Percentiles rank a stretch among this genome's conserved stretches.
These are phyloP conservation scores for Nasonia longicornis DNA, from an alignment of 1,140 invertebrate species.

Conservation along the genomic window DNA sequence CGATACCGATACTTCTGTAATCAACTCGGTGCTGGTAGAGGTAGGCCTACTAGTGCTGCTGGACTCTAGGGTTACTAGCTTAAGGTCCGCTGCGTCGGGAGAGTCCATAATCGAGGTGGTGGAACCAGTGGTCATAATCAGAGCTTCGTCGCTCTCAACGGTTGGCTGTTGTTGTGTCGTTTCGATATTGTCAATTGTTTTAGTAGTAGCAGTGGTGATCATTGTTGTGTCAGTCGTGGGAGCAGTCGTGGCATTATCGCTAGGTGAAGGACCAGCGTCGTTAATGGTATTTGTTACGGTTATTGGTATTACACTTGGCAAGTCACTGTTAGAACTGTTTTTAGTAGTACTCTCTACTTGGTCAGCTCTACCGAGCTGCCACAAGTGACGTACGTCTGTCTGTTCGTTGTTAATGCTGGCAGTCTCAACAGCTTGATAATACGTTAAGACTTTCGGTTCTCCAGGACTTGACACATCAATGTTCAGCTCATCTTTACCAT, in stretches of 20 bases:
- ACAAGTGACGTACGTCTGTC: slow-evolving; percentile 49
- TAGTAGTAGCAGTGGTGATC: not conserved
- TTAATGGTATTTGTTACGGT: slow-evolving; percentile 28
- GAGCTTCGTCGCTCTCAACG: not conserved
- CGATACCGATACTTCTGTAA: slow-evolving; percentile 36
- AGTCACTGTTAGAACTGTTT: slow-evolving; percentile 58
- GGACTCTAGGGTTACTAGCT: slow-evolving; percentile 27
- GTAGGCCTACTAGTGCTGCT: slow-evolving; percentile 32
- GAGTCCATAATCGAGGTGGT: not conserved
- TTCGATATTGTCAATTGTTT: not conserved
- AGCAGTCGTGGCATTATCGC: not conserved
- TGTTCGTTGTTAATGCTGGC: slow-evolving; percentile 63
- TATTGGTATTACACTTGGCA: slow-evolving; percentile 18
- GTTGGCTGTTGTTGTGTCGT: slow-evolving; percentile 16
- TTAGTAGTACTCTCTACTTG: slow-evolving; percentile 61
- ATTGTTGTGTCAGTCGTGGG: slow-evolving; percentile 4
- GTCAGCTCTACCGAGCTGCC: slow-evolving; percentile 46
- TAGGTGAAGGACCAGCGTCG: not conserved
- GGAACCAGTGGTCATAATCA: not conserved
- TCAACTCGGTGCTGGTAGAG: slow-evolving; percentile 27
- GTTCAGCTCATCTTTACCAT: slow-evolving; percentile 51
- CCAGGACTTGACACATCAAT: slow-evolving; percentile 62
- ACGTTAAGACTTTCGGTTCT: slow-evolving; percentile 62
- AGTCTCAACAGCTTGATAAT: slow-evolving; percentile 65
- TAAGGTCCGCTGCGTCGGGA: not conserved